Evolutionary conservation across 2,888 invertebrate genomes (phyloP).

Genomic region (Deilephila porcellus): DNA sequence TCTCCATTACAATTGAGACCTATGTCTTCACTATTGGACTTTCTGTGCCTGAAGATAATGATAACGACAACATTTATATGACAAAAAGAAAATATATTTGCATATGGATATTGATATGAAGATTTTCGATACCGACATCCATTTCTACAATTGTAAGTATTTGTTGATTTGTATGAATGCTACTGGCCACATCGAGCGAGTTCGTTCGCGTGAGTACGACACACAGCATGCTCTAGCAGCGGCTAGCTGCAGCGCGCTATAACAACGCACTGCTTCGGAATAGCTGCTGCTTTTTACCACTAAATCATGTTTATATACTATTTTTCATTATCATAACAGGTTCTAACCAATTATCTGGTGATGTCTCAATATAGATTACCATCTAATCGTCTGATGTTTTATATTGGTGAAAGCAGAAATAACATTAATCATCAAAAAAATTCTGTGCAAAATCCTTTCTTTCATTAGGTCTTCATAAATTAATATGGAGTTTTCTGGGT

Average conservation of each 20-base stretch:
- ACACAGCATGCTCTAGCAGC: slow-evolving; percentile 27
- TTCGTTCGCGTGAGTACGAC: slow-evolving; percentile 55
- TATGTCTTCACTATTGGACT: too few species aligned
- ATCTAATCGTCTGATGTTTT: too few species aligned
- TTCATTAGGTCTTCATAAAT: too few species aligned
- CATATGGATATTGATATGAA: not conserved
- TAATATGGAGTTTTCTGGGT: too few species aligned
- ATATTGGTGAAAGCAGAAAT: too few species aligned
- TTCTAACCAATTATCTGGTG: not conserved
- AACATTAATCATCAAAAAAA: too few species aligned
- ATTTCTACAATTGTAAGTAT: not conserved
- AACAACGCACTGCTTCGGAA: not conserved
- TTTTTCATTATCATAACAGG: not conserved
- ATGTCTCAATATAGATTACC: not conserved
- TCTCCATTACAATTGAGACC: too few species aligned
- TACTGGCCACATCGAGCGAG: slow-evolving; percentile 55
- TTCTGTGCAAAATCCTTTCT: too few species aligned
- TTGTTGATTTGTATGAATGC: slow-evolving; percentile 38
- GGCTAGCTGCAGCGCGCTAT: not conserved
- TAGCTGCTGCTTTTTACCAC: not conserved
- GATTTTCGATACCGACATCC: not conserved
- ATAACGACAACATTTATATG: too few species aligned
- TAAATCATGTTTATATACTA: not conserved
- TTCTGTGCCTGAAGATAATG: too few species aligned
- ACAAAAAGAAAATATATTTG: too few species aligned